Evolutionary conservation across 2,888 invertebrate species (phyloP), one percentile per base, ranked within the genome.

Genomic region (Pyrrhosoma nymphula): DNA sequence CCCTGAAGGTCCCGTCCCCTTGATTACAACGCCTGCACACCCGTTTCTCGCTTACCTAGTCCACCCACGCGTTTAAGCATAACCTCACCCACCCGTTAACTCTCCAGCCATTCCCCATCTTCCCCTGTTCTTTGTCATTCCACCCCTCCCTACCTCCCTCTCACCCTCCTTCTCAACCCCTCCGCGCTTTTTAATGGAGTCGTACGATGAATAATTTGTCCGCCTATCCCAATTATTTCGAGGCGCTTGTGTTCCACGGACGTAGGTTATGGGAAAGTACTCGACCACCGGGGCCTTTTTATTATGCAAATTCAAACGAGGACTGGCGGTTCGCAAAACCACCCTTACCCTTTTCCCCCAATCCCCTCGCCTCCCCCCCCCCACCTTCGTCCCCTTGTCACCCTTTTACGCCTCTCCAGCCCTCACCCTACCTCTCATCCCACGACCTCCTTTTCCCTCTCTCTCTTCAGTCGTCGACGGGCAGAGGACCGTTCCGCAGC

Each of bases 171-270:
- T 20, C 89, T 6, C 89, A 56, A 23, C 35, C 35, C 82, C 82
- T 35, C 82, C 82, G 16, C 82, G 82, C 82, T 89, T 89, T 89
- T 89, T 89, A 89, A 89, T 89, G 91, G 91, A 60, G 60, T 60
- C 60, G 91, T 89, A 60, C 60, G 60, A 91, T 91, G 91, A 91
- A 91, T 91, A 91, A 91, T 91, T 91, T 91, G 91, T 91, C 91
- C 91, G 60, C 60, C 89, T 89, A 89, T 89, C 89, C 89, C 91
- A 91, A 91, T 91, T 91, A 91, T 91, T 91, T 91, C 35, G 91
- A 91, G 91, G 91, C 91, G 60, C 35, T 91, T 60, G 60, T 60
- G 60, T 89, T 89, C 89, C 89, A 89, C 89, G 89, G 89, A 89
- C 89, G 89, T 56, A 89, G 89, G 89, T 89, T 89, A 89, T 89